Evolutionary conservation across 2,113 vertebrate species (phyloP), one percentile per base, ranked within the genome.

Genomic region (Sciurus niger): DNA sequence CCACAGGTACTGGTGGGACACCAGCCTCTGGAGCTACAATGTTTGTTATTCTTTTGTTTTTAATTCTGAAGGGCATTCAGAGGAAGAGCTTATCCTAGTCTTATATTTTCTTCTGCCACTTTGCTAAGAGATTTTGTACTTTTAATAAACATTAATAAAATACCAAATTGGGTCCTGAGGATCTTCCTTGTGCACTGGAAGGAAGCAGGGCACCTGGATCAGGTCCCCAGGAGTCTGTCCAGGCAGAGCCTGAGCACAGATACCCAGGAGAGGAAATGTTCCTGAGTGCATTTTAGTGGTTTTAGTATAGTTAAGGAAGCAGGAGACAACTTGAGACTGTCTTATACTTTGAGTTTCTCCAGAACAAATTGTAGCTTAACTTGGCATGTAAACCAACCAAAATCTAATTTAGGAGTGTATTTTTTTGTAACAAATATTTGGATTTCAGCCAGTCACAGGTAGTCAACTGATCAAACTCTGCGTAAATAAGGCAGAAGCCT

Each of bases 31-130:
- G 16, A 79, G 72, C 48, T 93, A 22, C 58, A 67, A 3, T 87
- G 22, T 72, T 25, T 63, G 20, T 80, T 84, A 32, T 25, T 76
- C 7, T 73, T 92, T 78, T 63, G 60, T 84, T 77, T 84, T 90
- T 80, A 58, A 73, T 79, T 90, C 48, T 63, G 58, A 90, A 86
- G 55, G 70, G 17, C 63, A 55, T 93, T 63, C 65, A 84, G 63
- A 48, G 14, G 18, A 40, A 48, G 32, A 68, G 48, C 83, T 84
- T 84, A 46, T 24, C 34, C 65, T 32, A 37, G 20, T 70, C 43
- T 51, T 16, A 10, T 6, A 32, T 82, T 95, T 91, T 89, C 58
- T 63, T 68, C 24, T 46, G 46, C 25, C 40, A 16, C 40, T 90
- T 90, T 32, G 20, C n/a, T 63, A 63, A 51, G 73, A 74, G 60